phyloP scores from a whole-genome alignment of 2,797 vertebrate genomes.

The Rhinogobio ventralis region DNA sequence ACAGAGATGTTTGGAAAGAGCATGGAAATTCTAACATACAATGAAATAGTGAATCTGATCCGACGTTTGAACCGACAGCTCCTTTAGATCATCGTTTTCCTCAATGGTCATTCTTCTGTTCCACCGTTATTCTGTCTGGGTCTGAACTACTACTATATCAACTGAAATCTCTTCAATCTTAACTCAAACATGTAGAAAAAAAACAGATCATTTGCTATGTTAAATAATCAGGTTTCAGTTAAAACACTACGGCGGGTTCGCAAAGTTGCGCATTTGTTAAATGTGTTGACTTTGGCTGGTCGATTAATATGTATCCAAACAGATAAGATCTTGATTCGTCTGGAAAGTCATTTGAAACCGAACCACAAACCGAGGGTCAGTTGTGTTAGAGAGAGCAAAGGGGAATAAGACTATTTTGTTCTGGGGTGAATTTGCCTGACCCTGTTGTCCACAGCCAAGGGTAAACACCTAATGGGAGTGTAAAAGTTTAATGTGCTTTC shows the following conservation, averaged over 20 bases:
- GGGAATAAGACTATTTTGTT: constrained; percentile 56
- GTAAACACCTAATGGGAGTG: constrained; percentile 42
- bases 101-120: constrained; percentile 10
- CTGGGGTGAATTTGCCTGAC: constrained; percentile 51
- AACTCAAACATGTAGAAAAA: constrained; percentile 61
- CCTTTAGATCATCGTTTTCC: constrained; percentile 19
- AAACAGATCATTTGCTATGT: constrained; percentile 65
- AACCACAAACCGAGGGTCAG: constrained; percentile 48
- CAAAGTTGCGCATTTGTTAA: constrained; percentile 62
- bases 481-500: constrained; percentile 52
- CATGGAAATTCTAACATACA: not conserved
- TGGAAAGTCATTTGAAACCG: constrained; percentile 64
- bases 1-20: constrained; percentile 15
- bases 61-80: not conserved
- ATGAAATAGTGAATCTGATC: constrained; percentile 4
- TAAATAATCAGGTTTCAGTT: constrained; percentile 73
- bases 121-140: constrained; percentile 8
- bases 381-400: constrained; percentile 27
- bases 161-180: constrained; percentile 44
- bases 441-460: constrained; percentile 49
- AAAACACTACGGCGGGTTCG: constrained; percentile 61
- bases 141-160: constrained; percentile 28
- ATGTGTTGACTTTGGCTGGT: constrained; percentile 70
- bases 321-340: constrained; percentile 74
- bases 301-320: constrained; percentile 60